These are phyloP conservation scores for Corythornis cristatus DNA, from an alignment of 2,113 vertebrate species.

Conservation along the genomic window DNA sequence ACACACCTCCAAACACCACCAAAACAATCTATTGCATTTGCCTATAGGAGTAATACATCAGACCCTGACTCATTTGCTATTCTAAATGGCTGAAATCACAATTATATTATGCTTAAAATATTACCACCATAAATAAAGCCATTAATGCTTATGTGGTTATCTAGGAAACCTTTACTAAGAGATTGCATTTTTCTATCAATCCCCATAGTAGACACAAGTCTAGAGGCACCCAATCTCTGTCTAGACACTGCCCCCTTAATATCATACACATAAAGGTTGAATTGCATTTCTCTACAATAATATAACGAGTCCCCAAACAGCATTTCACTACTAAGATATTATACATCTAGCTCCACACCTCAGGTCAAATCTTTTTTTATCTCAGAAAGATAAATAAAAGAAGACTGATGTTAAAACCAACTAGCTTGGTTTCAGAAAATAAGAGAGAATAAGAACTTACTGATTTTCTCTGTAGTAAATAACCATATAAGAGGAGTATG, in stretches of 20 bases:
- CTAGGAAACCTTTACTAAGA: constrained; percentile 25
- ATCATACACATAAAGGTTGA: not conserved
- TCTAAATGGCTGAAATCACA: constrained; percentile 24
- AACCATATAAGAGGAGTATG: not conserved
- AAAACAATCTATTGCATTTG: not conserved
- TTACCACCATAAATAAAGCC: not conserved
- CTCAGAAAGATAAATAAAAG: not conserved
- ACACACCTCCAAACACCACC: not conserved
- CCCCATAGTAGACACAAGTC: not conserved
- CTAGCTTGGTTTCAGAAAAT: not conserved
- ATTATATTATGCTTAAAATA: constrained; percentile 32
- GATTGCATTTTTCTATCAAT: constrained; percentile 24
- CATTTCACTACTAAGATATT: not conserved
- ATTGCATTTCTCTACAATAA: not conserved
- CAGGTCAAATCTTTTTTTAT: not conserved
- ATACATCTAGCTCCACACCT: not conserved
- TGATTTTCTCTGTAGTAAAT: not conserved
- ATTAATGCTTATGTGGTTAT: constrained; percentile 28
- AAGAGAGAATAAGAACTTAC: not conserved
- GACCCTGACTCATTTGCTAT: not conserved
- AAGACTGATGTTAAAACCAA: not conserved
- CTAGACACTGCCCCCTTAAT: not conserved
- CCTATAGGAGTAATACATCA: not conserved
- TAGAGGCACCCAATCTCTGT: not conserved
- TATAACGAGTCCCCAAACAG: not conserved